Base-by-base conservation (phyloP, 1,140 invertebrate genomes). In the Platyscapa corneri region DNA sequence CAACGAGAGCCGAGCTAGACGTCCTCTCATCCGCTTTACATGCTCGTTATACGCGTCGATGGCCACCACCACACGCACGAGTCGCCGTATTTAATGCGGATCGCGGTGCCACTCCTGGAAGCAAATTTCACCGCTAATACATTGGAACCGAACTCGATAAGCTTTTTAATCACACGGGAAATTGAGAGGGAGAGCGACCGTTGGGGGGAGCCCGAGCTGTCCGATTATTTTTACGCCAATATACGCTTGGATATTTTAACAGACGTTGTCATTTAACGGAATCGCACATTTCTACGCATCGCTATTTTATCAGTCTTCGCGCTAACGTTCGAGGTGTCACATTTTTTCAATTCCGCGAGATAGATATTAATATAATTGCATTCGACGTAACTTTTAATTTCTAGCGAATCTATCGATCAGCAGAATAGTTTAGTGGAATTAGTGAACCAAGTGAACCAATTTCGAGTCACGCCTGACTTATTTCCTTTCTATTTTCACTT, bases 401-500 rank as follows among this genome's bases (percentile, higher is more conserved):
- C 39, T 34, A 39, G 67, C 20, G 39, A 37, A 72, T 23, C 39
- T 14, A 74, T 74, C 27, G 37, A n/a, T 23, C 27, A 20, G 10
- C 0, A 16, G 37, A 74, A 74, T 27, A 6, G 34, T 39, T 2
- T 8, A 12, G 23, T 42, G 1, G 70, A 37, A 42, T 42, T 39
- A 7, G 70, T n/a, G 23, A 39, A 42, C 20, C 70, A n/a, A n/a
- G n/a, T n/a, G 23, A 42, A 23, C 70, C 70, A 42, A 74, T 74
- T 42, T 74, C 70, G 42, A 74, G 70, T 42, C n/a, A 74, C n/a
- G 37, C 37, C 42, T 42, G 7, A 42, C 20, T 42, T 74, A n/a
- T 42, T 42, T 42, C 37, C 67, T 74, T 74, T 74, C 70, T 74
- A 74, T 74, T 74, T 74, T 74, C 70, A 74, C 37, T n/a, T 42